Conservation (phyloP, 2,797 vertebrate genomes). For the Hafferia zeledoni region DNA sequence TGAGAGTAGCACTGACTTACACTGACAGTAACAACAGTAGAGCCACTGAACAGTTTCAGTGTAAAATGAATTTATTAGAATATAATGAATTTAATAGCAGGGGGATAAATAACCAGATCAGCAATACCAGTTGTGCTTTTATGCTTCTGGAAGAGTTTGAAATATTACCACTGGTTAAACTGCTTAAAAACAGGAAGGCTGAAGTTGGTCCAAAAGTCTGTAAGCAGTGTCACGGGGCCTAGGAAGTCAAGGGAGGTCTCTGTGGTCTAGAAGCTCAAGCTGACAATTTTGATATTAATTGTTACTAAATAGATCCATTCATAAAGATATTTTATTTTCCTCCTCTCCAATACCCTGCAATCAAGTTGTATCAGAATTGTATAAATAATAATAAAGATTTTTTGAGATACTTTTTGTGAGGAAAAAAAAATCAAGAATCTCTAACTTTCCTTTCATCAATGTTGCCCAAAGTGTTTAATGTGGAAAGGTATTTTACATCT, state of each 20-base stretch:
- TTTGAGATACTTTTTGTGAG: fast-evolving
- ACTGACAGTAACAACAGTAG: neutral
- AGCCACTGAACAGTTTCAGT: neutral
- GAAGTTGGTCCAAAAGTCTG: neutral
- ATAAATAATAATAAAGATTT: neutral
- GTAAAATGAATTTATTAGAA: neutral
- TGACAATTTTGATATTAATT: neutral
- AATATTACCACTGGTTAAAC: neutral
- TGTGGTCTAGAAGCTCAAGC: neutral
- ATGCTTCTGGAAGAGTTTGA: neutral
- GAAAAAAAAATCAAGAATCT: neutral
- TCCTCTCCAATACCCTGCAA: neutral
- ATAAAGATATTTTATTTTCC: neutral
- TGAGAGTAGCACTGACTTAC: neutral
- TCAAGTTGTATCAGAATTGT: neutral
- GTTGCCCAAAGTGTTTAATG: neutral
- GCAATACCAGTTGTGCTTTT: neutral
- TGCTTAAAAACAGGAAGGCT: neutral
- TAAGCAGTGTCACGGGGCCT: neutral
- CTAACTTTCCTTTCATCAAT: neutral
- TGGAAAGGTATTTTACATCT: neutral
- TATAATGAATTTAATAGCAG: neutral
- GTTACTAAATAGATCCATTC: neutral
- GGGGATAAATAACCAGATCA: neutral
- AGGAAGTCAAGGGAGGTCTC: neutral